Evolutionary conservation across 2,888 invertebrate species (phyloP).

Genomic region (Nephrotoma guestfalica): DNA sequence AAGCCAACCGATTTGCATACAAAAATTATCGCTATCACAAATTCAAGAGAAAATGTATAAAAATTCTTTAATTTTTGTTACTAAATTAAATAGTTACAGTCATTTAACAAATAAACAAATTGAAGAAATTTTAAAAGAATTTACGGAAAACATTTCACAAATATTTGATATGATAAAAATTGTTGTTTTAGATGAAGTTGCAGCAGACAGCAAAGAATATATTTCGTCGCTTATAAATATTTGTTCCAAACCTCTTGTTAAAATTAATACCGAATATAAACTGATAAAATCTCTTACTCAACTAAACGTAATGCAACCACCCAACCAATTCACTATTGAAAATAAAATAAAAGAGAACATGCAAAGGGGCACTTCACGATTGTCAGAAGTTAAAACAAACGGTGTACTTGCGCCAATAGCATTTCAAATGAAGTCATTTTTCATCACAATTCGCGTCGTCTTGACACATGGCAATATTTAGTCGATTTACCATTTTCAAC

Average conservation of each 20-base stretch:
- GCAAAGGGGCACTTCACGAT: slow-evolving; percentile 9
- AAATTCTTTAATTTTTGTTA: neutral
- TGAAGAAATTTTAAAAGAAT: neutral
- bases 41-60: neutral
- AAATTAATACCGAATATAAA: neutral
- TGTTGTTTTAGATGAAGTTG: neutral
- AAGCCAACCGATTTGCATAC: neutral
- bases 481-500: too few relatives aligned
- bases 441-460: too few relatives aligned
- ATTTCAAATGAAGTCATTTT: slow-evolving; percentile 12
- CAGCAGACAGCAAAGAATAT: neutral
- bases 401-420: slow-evolving; percentile 10
- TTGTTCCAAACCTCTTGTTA: neutral
- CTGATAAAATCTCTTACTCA: neutral
- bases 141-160: neutral
- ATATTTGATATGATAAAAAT: neutral
- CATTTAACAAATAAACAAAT: neutral
- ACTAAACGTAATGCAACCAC: neutral
- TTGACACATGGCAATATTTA: too few relatives aligned
- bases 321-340: neutral
- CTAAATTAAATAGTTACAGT: neutral
- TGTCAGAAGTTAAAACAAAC: slow-evolving; percentile 9
- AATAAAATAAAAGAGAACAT: neutral
- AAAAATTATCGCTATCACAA: neutral
- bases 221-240: neutral